Evolutionary conservation across 1,140 invertebrate species (phyloP).

Genomic region (Coelopa frigida): DNA sequence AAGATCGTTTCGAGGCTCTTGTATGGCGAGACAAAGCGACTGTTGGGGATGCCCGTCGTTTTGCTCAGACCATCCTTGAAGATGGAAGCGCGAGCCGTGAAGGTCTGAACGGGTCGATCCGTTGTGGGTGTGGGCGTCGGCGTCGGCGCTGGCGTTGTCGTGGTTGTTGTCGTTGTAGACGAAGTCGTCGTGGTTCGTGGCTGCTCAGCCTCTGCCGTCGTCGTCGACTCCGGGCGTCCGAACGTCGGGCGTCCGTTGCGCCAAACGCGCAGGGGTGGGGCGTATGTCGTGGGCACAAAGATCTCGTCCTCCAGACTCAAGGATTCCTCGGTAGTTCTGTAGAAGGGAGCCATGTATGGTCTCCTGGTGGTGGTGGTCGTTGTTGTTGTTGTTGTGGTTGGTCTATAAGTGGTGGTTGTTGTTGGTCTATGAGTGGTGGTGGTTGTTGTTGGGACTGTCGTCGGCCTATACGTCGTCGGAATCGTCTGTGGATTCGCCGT

Average conservation of each 20-base stretch:
- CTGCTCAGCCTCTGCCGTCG: not conserved
- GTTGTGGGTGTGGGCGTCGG: constrained; percentile 16
- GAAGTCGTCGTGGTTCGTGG: constrained; percentile 12
- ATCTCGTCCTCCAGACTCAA: constrained; percentile 18
- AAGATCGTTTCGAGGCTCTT: constrained; percentile 39
- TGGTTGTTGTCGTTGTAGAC: constrained; percentile 5
- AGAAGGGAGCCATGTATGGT: not conserved
- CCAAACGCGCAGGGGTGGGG: constrained; percentile 33
- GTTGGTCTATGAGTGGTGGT: constrained; percentile 6
- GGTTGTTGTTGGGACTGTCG: constrained; percentile 4
- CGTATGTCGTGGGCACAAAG: constrained; percentile 40
- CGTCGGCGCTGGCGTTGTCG: constrained; percentile 15
- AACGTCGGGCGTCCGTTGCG: constrained; percentile 33
- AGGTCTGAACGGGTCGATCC: constrained; percentile 17
- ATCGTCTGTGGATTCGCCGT: not conserved
- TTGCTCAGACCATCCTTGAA: constrained; percentile 33
- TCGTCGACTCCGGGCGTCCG: constrained; percentile 6
- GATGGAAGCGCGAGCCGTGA: constrained; percentile 24
- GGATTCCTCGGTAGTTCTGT: not conserved
- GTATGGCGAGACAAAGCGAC: constrained; percentile 38
- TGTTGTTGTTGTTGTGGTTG: constrained; percentile 11
- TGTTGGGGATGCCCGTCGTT: constrained; percentile 24
- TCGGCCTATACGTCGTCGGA: not conserved
- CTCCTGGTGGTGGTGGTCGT: constrained; percentile 1
- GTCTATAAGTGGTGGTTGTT: constrained; percentile 12